Base-by-base conservation (phyloP, 2,113 vertebrate species). In the Bujurquina vittata region DNA sequence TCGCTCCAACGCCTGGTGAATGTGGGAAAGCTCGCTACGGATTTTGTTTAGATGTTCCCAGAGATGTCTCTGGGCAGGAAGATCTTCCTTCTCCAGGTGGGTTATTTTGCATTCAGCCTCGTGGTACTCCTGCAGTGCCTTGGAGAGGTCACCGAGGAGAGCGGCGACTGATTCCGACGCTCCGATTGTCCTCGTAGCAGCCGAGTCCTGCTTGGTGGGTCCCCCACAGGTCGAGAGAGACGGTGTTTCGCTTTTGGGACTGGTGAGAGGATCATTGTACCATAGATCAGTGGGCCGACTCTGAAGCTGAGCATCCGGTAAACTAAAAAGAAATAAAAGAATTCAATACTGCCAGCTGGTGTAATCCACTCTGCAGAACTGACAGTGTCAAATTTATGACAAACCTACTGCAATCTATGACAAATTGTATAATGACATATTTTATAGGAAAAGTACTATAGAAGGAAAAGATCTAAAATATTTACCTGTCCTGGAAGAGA, bases 21-120 rank as follows among this genome's bases (percentile, higher is more conserved):
- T 98, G 87, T 97, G 96, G 75, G 97, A 96, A 46, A 99, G 96
- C 91, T 99, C 98, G 0, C 89, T 95, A 59, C 97, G 97, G 87
- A 99, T 99, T 94, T 98, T 98, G 80, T 96, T 94, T 78, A 99
- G 95, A 87, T 98, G 98, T 3, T 98, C 97, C 87, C 97, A 96
- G 55, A 99, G 95, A 78, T 97, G 96, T 49, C 94, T 94, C 58
- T 98, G 97, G 14, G 93, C 96, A 0, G 96, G 95, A 4, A 93
- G 95, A 76, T 97, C 95, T 0, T 96, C 94, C 10, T 96, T 96
- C 2, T 93, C 95, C 77, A 98, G 78, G 85, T 96, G 94, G 29
- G 97, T 96, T 40, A 98, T 95, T 74, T 96, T 96, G 84, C 93
- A 96, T 73, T 99, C 98, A 0, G 97, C 97, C 62, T 96, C 96